A percentile compares a stretch with the other conserved stretches of the same genome.
Evolutionary conservation across 2,888 invertebrate genomes (phyloP).

Genomic region (Iselma pallidipennis): DNA sequence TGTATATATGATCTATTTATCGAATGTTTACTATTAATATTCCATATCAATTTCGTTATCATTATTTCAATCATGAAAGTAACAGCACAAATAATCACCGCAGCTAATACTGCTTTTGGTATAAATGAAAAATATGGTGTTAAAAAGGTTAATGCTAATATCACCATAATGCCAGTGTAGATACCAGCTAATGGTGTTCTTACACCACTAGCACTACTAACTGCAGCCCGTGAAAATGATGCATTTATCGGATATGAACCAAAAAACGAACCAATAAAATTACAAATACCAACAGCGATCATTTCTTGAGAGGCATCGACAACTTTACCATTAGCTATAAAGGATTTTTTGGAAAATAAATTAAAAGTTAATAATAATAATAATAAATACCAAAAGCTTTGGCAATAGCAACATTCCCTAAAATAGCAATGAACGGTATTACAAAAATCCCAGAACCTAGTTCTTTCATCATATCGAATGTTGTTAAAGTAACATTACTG

Average conservation of each 20-base stretch:
- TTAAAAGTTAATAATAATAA: not conserved
- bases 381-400: constrained; percentile 73
- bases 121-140: constrained; percentile 78
- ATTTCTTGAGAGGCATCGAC: constrained; percentile 81
- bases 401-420: constrained; percentile 79
- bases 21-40: constrained; percentile 60
- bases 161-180: constrained; percentile 61
- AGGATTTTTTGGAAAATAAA: not conserved
- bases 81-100: constrained; percentile 79
- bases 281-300: constrained; percentile 74
- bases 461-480: constrained; percentile 64
- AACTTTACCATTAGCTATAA: constrained; percentile 64
- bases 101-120: constrained; percentile 68
- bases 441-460: constrained; percentile 67
- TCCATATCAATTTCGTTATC: constrained; percentile 67
- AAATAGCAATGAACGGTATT: constrained; percentile 69
- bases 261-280: constrained; percentile 74
- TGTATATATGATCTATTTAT: too few relatives aligned
- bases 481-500: constrained; percentile 58
- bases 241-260: constrained; percentile 79
- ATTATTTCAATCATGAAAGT: constrained; percentile 72
- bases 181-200: constrained; percentile 75
- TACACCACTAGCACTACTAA: constrained; percentile 80
- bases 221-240: constrained; percentile 75
- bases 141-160: constrained; percentile 70